Evolutionary conservation across 2,888 invertebrate species (phyloP).

Genomic region (Smittia sp.): DNA sequence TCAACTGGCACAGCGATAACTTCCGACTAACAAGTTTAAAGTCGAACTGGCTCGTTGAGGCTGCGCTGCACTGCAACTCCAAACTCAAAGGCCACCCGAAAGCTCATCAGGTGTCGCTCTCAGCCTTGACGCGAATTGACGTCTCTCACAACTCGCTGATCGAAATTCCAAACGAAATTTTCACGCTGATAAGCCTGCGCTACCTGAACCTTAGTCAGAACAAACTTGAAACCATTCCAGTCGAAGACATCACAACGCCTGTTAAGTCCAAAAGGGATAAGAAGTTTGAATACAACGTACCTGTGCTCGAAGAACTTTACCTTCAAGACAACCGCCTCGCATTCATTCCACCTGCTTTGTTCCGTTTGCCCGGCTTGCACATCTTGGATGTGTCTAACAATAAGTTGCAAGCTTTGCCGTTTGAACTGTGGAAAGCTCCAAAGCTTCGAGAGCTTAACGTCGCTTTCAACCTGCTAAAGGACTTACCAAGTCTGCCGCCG

Average conservation of each 20-base stretch:
- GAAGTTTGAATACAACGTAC: conserved; percentile 61
- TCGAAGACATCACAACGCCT: conserved; percentile 46
- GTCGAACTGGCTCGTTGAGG: conserved; percentile 79
- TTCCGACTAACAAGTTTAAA: conserved; percentile 45
- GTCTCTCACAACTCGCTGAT: conserved; percentile 85
- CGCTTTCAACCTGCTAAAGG: conserved; percentile 81
- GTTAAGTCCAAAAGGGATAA: conserved; percentile 45
- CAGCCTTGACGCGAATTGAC: conserved; percentile 90
- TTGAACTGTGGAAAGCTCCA: conserved; percentile 81
- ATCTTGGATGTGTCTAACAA: conserved; percentile 93
- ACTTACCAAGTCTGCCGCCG: conserved; percentile 61
- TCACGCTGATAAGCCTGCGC: conserved; percentile 77
- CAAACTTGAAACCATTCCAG: conserved; percentile 74
- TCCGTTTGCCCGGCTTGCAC: conserved; percentile 72
- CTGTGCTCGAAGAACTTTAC: conserved; percentile 84
- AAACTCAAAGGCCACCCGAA: conserved; percentile 69
- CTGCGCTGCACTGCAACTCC: conserved; percentile 80
- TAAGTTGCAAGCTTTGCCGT: conserved; percentile 78
- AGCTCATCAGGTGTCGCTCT: conserved; percentile 68
- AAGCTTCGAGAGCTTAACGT: conserved; percentile 83
- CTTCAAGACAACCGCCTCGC: conserved; percentile 89
- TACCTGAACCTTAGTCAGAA: conserved; percentile 87
- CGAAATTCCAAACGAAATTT: conserved; percentile 75
- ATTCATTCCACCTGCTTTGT: conserved; percentile 75
- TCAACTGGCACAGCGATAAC: conserved; percentile 86